A percentile compares a stretch with the other conserved stretches of the same genome.
These are phyloP conservation scores for Sinohyriopsis cumingii DNA, from an alignment of 2,888 invertebrate species.

Conservation along the genomic window DNA sequence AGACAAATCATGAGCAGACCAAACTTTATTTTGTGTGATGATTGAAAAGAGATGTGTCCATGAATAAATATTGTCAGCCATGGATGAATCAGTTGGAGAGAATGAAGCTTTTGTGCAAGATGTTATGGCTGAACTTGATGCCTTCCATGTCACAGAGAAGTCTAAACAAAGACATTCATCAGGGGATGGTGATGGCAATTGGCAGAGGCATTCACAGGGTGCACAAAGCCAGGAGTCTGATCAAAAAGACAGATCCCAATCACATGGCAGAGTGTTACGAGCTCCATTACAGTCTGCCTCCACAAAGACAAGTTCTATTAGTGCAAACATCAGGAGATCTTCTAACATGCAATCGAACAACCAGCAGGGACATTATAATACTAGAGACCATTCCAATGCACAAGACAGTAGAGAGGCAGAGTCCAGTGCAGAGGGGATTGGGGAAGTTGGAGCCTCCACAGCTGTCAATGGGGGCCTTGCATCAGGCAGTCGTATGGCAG, in stretches of 20 bases:
- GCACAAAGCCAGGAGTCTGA: background rate
- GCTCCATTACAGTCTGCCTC: background rate
- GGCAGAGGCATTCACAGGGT: slow-evolving; percentile 1
- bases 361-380: background rate
- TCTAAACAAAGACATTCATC: slow-evolving; percentile 1
- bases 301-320: slow-evolving; percentile 2
- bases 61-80: background rate
- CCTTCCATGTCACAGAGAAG: slow-evolving; percentile 38
- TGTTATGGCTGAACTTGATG: slow-evolving; percentile 38
- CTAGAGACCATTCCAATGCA: background rate
- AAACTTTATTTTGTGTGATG: too few relatives aligned
- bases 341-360: background rate
- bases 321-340: background rate
- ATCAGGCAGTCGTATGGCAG: slow-evolving; percentile 36
- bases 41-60: too few relatives aligned
- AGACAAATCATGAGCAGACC: too few relatives aligned
- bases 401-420: background rate
- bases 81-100: slow-evolving; percentile 31
- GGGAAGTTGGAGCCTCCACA: slow-evolving; percentile 4
- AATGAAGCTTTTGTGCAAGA: slow-evolving; percentile 41
- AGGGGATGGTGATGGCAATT: slow-evolving; percentile 9
- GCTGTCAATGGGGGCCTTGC: slow-evolving; percentile 10
- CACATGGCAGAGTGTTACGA: background rate
- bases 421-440: background rate
- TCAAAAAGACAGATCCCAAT: background rate